Base-by-base conservation (phyloP, 2,113 vertebrate species). In the Salminus brasiliensis region DNA sequence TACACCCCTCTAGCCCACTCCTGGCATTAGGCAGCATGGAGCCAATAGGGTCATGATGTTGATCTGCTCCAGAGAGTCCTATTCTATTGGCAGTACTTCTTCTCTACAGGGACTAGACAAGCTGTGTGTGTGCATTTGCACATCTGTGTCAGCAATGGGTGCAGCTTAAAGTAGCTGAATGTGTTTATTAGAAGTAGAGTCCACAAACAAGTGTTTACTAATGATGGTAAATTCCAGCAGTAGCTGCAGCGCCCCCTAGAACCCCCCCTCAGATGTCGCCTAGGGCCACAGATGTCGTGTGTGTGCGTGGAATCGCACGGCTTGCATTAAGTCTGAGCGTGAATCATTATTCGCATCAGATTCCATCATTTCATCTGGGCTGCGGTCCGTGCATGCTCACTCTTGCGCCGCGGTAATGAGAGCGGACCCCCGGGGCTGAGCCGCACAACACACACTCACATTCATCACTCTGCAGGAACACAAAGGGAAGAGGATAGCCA, bases 371-470 rank as follows among this genome's bases (percentile, higher is more conserved):
- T 32, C 15, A 23, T 66, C 62, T 39, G 6, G 5, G 36, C 62
- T n/a, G 62, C 10, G 7, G 34, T 39, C 34, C 18, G 21, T 39
- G 8, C 62, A 23, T 39, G 32, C 21, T 66, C 34, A 1, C 36
- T 65, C 62, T 65, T 65, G 32, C 9, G 32, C 32, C 1, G 30
- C 60, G 6, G 34, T 66, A 36, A 66, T 39, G 32, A 66, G 62
- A 66, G 62, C 10, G 34, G 34, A 66, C 32, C 62, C 62, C 62
- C 32, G 34, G 34, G 62, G 62, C 52, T 39, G 16, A 39, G 62
- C 60, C 34, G 34, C 60, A 63, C 34, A 63, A 63, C 60, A 63
- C 60, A 62, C 3, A 39, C 62, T 23, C 62, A 66, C 21, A 34
- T 39, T 39, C 36, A 66, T 36, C 32, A 39, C 23, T 66, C 36